phyloP scores from a whole-genome alignment of 2,888 invertebrate genomes.

The Sinelater perroti region DNA sequence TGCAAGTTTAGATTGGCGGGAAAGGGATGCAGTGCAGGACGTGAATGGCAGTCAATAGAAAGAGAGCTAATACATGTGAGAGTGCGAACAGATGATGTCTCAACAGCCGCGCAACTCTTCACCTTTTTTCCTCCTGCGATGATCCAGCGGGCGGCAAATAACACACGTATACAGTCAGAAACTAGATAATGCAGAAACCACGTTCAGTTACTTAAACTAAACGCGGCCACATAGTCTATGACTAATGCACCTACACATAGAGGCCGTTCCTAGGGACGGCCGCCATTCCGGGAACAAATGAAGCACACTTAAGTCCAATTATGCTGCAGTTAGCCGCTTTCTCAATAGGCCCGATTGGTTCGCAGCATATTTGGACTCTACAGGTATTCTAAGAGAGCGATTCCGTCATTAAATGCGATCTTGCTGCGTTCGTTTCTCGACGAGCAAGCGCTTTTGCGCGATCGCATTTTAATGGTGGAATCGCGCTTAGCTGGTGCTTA shows the following conservation, averaged over 20 bases:
- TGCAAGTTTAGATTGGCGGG: neutral
- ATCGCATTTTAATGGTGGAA: slow-evolving; percentile 58
- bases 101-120: slow-evolving; percentile 66
- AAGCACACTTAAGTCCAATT: slow-evolving; percentile 59
- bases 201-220: slow-evolving; percentile 51
- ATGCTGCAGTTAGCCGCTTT: slow-evolving; percentile 44
- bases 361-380: slow-evolving; percentile 55
- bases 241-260: slow-evolving; percentile 58
- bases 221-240: slow-evolving; percentile 35
- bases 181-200: slow-evolving; percentile 57
- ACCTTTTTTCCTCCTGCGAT: slow-evolving; percentile 71
- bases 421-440: neutral
- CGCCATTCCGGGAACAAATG: slow-evolving; percentile 63
- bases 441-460: neutral
- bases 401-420: slow-evolving; percentile 55
- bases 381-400: slow-evolving; percentile 51
- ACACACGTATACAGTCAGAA: slow-evolving; percentile 60
- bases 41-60: slow-evolving; percentile 42
- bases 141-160: slow-evolving; percentile 61
- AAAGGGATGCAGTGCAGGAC: slow-evolving; percentile 31
- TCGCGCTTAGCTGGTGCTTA: slow-evolving; percentile 59
- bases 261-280: slow-evolving; percentile 55
- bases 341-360: neutral
- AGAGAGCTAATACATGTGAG: slow-evolving; percentile 60
- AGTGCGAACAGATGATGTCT: slow-evolving; percentile 58